These are phyloP conservation scores for Tyto alba DNA, from an alignment of 2,113 vertebrate species.

Conservation along the genomic window DNA sequence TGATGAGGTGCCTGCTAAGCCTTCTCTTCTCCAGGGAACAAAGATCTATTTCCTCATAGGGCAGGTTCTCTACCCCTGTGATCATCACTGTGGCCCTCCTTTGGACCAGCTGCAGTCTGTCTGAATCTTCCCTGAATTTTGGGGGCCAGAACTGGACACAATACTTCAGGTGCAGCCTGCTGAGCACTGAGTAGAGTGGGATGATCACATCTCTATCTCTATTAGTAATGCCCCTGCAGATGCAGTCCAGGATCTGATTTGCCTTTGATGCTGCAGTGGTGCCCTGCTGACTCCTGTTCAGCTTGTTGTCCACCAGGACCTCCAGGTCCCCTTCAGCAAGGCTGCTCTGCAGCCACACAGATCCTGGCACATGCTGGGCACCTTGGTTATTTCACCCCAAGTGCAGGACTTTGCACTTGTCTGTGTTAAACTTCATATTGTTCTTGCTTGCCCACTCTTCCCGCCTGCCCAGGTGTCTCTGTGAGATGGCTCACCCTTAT, in stretches of 20 bases:
- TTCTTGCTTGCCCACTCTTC: not conserved
- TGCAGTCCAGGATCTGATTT: not conserved
- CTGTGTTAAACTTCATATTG: not conserved
- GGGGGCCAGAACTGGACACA: not conserved
- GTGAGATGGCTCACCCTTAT: too few species aligned
- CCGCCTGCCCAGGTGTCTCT: not conserved
- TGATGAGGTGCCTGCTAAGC: not conserved
- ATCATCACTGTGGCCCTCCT: not conserved
- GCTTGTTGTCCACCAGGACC: not conserved
- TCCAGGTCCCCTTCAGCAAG: not conserved
- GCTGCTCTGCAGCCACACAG: not conserved
- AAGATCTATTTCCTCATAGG: rapidly evolving
- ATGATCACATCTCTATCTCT: not conserved
- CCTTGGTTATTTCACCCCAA: not conserved
- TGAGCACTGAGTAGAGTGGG: not conserved
- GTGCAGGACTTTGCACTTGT: not conserved
- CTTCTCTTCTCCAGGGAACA: not conserved
- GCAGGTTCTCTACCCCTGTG: not conserved
- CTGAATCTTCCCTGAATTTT: not conserved
- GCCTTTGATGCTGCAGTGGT: not conserved
- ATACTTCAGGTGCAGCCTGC: not conserved
- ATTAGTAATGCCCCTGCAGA: not conserved
- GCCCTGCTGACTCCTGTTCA: not conserved
- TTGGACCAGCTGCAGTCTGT: not conserved
- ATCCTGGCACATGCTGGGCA: not conserved